Conservation (phyloP, 1,140 invertebrate genomes). For the Chlorops oryzae region DNA sequence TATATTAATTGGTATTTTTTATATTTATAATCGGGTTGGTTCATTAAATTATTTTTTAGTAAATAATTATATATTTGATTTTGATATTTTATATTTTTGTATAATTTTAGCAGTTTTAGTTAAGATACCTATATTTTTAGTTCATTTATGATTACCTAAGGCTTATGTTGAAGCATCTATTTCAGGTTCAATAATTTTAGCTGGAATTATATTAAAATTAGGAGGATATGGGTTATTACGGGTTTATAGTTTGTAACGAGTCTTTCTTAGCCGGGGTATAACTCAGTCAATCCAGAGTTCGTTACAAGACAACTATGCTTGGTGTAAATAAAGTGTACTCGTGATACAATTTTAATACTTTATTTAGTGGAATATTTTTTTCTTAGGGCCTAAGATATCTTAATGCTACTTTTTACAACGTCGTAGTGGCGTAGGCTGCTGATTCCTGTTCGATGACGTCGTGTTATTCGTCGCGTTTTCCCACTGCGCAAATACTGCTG, state of each 20-base stretch:
- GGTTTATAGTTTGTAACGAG: slow-evolving; percentile 45
- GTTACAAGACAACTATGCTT: too few relatives aligned
- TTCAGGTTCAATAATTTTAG: slow-evolving; percentile 64
- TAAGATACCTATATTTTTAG: slow-evolving; percentile 62
- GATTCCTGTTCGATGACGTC: too few relatives aligned
- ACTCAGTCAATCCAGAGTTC: too few relatives aligned
- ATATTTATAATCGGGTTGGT: slow-evolving; percentile 46
- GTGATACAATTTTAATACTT: too few relatives aligned
- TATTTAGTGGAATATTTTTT: too few relatives aligned
- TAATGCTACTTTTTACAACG: too few relatives aligned
- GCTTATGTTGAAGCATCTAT: slow-evolving; percentile 69
- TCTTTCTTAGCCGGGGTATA: slow-evolving; percentile 37
- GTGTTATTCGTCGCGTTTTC: too few relatives aligned
- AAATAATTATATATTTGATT: slow-evolving; percentile 48
- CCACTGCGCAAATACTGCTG: too few relatives aligned
- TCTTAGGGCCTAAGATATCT: too few relatives aligned
- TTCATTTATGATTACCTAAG: slow-evolving; percentile 66
- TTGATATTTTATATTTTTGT: slow-evolving; percentile 51
- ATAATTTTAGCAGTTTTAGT: slow-evolving; percentile 59
- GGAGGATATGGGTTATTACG: slow-evolving; percentile 57
- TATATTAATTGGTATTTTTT: slow-evolving; percentile 54
- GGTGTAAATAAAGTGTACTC: too few relatives aligned
- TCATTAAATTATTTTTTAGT: slow-evolving; percentile 50
- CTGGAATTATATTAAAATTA: too few relatives aligned
- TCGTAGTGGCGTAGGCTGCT: too few relatives aligned